phyloP scores from a whole-genome alignment of 2,113 vertebrate genomes.

The Saccopteryx bilineata region DNA sequence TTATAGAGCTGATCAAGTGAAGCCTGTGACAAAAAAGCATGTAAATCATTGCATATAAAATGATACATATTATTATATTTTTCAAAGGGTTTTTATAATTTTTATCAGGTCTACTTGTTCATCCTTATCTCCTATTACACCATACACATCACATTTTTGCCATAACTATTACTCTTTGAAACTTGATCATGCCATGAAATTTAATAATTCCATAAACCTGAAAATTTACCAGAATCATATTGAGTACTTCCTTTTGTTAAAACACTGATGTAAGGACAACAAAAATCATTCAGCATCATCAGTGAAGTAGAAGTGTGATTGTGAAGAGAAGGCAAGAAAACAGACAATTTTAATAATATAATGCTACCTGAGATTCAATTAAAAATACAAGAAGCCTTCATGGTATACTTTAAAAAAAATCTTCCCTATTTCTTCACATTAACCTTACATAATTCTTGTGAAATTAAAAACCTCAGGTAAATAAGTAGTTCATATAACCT shows the following conservation, averaged over 20 bases:
- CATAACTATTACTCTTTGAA: not conserved
- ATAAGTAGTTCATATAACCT: not conserved
- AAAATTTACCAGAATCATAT: not conserved
- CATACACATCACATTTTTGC: not conserved
- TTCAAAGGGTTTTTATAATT: not conserved
- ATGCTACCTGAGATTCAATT: not conserved
- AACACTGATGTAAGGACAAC: not conserved
- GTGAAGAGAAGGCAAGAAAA: not conserved
- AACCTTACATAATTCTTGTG: not conserved
- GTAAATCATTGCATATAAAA: not conserved
- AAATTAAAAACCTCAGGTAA: not conserved
- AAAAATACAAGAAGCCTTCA: not conserved
- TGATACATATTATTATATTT: not conserved
- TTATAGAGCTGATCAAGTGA: not conserved
- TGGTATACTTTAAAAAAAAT: not conserved
- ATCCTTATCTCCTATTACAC: not conserved
- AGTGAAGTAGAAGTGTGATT: not conserved
- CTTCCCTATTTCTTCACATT: not conserved
- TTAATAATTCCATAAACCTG: not conserved
- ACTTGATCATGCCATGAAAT: not conserved
- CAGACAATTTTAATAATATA: constrained; percentile 16
- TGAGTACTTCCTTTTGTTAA: not conserved
- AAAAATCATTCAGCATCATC: not conserved
- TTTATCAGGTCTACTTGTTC: not conserved
- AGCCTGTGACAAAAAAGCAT: not conserved